Base-by-base conservation (phyloP, 2,888 invertebrate species). In the Eupelmus urozonus region DNA sequence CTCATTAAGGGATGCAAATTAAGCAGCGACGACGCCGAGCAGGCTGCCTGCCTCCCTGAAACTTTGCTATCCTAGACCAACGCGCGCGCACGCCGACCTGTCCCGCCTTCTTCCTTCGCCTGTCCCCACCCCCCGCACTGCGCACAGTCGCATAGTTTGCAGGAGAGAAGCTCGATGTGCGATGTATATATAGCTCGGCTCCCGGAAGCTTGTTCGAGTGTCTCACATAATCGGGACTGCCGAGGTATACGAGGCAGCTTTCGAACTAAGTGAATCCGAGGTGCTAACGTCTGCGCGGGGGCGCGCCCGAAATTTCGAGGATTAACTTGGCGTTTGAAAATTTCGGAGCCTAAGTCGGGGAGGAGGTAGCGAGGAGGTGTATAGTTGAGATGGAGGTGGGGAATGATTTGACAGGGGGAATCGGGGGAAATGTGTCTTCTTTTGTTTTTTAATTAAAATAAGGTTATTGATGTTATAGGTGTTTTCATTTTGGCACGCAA, bases 1-100 rank as follows among this genome's bases (percentile, higher is more conserved):
- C 88, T 88, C 88, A 87, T 88, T 88, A 88, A 88, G 87, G 87
- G 87, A 88, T 88, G 88, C 88, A 88, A 88, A 88, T 88, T 88
- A 87, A 86, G 85, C 84, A 82, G 81, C 83, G 83, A 76, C 81
- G 80, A 42, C n/a, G 27, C 16, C 20, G 16, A 18, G 34, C 20
- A 34, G 7, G 53, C 53, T 20, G 53, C 5, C 20, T 66, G 51
- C 63, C 49, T 51, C 53, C 51, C 18, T 66, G 81, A 80, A 62
- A 78, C 78, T 80, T 74, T 62, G 72, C 80, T 81, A 71, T 71
- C 71, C 71, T 71, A 53, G 59, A 70, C 59, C 55, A 70, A 16
- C 45, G 70, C 18, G 11, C 18, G 27, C 29, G 63, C 5, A 34
- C 63, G 16, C 20, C 53, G 5, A 2, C 25, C 40, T 34, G 51